Conservation (phyloP, 2,113 vertebrate genomes). For the Albula glossodonta region DNA sequence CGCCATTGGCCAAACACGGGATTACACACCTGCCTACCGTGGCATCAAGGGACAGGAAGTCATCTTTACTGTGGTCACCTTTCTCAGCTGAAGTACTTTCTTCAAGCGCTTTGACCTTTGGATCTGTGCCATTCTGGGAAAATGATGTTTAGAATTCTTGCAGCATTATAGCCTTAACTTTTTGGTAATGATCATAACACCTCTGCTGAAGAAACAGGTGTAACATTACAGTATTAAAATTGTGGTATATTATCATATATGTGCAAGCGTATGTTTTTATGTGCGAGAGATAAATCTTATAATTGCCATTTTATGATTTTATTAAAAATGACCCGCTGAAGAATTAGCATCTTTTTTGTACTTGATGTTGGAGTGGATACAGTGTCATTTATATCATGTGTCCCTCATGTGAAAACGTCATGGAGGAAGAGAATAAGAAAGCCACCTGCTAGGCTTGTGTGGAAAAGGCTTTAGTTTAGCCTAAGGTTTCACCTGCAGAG, state of each 20-base stretch:
- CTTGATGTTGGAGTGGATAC: not conserved
- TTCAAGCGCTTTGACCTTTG: constrained; percentile 15
- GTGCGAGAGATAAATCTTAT: not conserved
- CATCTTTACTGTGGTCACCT: constrained; percentile 2
- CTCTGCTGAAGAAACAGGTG: not conserved
- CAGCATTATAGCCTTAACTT: not conserved
- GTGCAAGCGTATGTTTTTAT: not conserved
- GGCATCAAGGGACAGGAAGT: not conserved
- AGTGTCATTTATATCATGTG: not conserved
- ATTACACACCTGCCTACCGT: not conserved
- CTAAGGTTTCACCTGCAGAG: not conserved
- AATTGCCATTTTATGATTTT: not conserved
- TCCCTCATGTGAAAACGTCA: not conserved
- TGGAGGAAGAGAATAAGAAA: not conserved
- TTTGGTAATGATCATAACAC: not conserved
- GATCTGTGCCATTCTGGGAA: not conserved
- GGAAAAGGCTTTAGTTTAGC: not conserved
- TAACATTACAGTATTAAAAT: not conserved
- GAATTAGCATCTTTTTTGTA: not conserved
- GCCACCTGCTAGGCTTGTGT: not conserved
- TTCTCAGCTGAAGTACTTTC: not conserved
- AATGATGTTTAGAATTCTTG: not conserved
- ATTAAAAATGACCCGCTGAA: not conserved
- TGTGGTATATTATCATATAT: not conserved
- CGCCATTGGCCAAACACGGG: not conserved